Percentiles rank a stretch among this genome's conserved stretches.
These are phyloP conservation scores for Trematomus loennbergii DNA, from an alignment of 2,113 vertebrate species.

Conservation along the genomic window DNA sequence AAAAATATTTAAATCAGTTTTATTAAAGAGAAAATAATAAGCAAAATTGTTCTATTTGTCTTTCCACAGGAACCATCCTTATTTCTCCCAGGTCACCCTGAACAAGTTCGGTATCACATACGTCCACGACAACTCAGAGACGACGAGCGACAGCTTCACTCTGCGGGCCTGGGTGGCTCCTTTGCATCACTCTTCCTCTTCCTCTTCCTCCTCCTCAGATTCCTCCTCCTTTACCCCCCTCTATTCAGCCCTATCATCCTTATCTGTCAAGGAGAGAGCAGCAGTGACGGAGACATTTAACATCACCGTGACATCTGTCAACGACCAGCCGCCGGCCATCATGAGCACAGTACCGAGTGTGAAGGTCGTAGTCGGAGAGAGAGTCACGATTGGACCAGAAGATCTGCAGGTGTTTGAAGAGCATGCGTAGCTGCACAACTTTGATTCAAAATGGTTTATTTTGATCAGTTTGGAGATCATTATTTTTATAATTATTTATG, in stretches of 20 bases:
- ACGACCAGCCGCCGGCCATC: slow-evolving; percentile 88
- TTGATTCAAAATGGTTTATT: neutral
- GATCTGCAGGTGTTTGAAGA: slow-evolving; percentile 79
- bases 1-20: no score
- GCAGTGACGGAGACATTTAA: slow-evolving; percentile 88
- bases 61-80: slow-evolving; percentile 79
- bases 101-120: slow-evolving; percentile 88
- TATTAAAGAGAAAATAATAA: no score
- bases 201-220: slow-evolving; percentile 52
- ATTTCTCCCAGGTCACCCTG: slow-evolving; percentile 88
- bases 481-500: neutral
- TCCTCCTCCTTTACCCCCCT: slow-evolving; percentile 69
- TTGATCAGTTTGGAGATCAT: neutral
- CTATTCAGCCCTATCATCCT: slow-evolving; percentile 51
- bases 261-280: slow-evolving; percentile 48
- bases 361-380: slow-evolving; percentile 87
- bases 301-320: slow-evolving; percentile 88
- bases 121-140: slow-evolving; percentile 90
- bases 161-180: slow-evolving; percentile 88
- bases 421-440: neutral
- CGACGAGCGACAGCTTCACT: slow-evolving; percentile 86
- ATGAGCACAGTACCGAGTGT: slow-evolving; percentile 84
- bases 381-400: slow-evolving; percentile 82
- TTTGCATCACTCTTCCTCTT: slow-evolving; percentile 67
- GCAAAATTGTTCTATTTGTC: neutral